These are phyloP conservation scores for Drosophila chauvacae DNA, from an alignment of 1,140 invertebrate genomes.

Conservation along the genomic window DNA sequence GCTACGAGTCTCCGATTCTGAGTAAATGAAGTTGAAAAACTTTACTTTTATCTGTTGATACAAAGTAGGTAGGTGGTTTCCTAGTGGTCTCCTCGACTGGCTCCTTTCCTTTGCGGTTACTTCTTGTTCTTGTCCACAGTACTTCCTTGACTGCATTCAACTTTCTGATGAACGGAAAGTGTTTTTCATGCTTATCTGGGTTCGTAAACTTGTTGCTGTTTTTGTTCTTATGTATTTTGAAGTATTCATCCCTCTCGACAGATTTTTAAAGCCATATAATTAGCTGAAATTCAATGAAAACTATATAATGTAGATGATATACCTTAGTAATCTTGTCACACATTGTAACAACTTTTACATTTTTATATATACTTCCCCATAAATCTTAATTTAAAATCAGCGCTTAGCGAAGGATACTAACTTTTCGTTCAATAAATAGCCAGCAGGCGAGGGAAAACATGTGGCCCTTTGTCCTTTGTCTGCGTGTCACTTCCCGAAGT, in stretches of 20 bases:
- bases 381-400: slow-evolving; percentile 32
- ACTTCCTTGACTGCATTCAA: slow-evolving; percentile 13
- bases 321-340: neutral
- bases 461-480: slow-evolving; percentile 7
- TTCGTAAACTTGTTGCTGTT: slow-evolving; percentile 7
- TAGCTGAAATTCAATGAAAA: too few relatives aligned
- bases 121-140: slow-evolving; percentile 13
- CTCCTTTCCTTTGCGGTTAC: slow-evolving; percentile 29
- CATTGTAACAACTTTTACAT: neutral
- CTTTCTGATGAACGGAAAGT: slow-evolving; percentile 17
- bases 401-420: slow-evolving; percentile 21
- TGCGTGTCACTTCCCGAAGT: slow-evolving; percentile 6
- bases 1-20: slow-evolving; percentile 33
- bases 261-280: neutral
- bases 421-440: slow-evolving; percentile 39
- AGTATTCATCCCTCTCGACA: neutral
- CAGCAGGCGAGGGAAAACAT: neutral
- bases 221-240: neutral
- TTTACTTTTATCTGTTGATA: slow-evolving; percentile 54
- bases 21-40: slow-evolving; percentile 64
- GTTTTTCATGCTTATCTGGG: slow-evolving; percentile 25
- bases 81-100: slow-evolving; percentile 27
- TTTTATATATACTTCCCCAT: neutral
- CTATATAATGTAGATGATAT: neutral
- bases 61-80: slow-evolving; percentile 48